These are phyloP conservation scores for Drosophila nigrodunni DNA, from an alignment of 1,140 invertebrate species.

Conservation along the genomic window DNA sequence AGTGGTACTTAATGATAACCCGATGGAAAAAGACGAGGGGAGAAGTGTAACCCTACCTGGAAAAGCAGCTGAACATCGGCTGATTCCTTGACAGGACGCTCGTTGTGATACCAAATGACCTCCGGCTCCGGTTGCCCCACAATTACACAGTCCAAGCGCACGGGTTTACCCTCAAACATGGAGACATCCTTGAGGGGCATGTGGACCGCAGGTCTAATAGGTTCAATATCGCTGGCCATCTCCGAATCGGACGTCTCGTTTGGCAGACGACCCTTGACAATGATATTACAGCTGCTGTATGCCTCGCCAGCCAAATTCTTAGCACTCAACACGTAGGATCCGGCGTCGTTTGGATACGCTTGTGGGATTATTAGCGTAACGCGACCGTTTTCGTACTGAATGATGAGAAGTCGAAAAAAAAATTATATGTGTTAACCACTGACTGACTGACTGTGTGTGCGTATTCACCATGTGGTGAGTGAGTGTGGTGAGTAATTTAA, in stretches of 20 bases:
- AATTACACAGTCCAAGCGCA: conserved; percentile 92
- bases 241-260: conserved; percentile 91
- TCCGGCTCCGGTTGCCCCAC: conserved; percentile 94
- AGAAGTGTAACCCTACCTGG: conserved; percentile 79
- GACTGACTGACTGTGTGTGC: neutral
- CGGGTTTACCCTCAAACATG: conserved; percentile 89
- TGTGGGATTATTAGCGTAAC: conserved; percentile 89
- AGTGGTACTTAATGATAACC: too few species aligned
- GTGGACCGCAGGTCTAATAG: conserved; percentile 90
- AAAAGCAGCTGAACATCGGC: conserved; percentile 91
- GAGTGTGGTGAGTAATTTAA: neutral
- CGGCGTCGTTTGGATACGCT: conserved; percentile 90
- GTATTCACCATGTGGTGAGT: conserved; percentile 64
- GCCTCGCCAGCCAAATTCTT: conserved; percentile 88
- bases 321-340: conserved; percentile 88
- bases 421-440: conserved; percentile 24
- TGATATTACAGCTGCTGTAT: conserved; percentile 88
- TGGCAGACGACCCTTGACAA: conserved; percentile 89
- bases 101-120: conserved; percentile 95
- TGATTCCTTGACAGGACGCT: conserved; percentile 93
- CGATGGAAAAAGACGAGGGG: too few species aligned
- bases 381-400: conserved; percentile 87
- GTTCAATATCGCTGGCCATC: conserved; percentile 89
- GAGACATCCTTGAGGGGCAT: conserved; percentile 89
- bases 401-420: conserved; percentile 85